Percentiles rank a stretch among this genome's conserved stretches.
phyloP scores from a whole-genome alignment of 1,140 invertebrate genomes.

The Dolichoris vasculosae region DNA sequence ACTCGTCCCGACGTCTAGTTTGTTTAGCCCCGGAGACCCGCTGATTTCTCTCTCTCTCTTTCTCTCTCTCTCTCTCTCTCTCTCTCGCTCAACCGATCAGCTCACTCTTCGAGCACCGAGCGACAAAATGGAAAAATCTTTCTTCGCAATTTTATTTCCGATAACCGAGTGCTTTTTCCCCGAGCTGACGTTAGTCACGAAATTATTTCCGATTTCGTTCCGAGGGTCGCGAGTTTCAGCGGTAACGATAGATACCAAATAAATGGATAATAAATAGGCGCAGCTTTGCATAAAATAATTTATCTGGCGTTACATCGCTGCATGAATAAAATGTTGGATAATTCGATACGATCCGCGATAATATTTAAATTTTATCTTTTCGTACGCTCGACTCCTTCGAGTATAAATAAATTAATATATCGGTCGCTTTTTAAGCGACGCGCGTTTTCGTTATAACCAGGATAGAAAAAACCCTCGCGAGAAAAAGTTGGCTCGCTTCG shows the following conservation, averaged over 20 bases:
- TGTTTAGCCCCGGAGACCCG: background rate
- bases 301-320: background rate
- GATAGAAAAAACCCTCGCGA: background rate
- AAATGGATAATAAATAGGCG: background rate
- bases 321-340: background rate
- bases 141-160: background rate
- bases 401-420: background rate
- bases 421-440: background rate
- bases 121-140: background rate
- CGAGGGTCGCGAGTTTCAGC: background rate
- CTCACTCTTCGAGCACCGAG: background rate
- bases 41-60: background rate
- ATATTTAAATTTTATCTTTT: background rate
- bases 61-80: background rate
- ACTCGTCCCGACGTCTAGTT: slow-evolving; percentile 14
- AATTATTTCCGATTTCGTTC: background rate
- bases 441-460: background rate
- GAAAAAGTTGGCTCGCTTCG: background rate
- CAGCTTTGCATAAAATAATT: background rate
- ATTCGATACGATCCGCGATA: background rate
- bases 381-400: background rate
- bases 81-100: background rate
- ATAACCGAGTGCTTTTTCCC: background rate
- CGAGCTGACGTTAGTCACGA: background rate
- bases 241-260: background rate